Conservation (phyloP, 2,888 invertebrate genomes). For the Eubasilissa splendida region DNA sequence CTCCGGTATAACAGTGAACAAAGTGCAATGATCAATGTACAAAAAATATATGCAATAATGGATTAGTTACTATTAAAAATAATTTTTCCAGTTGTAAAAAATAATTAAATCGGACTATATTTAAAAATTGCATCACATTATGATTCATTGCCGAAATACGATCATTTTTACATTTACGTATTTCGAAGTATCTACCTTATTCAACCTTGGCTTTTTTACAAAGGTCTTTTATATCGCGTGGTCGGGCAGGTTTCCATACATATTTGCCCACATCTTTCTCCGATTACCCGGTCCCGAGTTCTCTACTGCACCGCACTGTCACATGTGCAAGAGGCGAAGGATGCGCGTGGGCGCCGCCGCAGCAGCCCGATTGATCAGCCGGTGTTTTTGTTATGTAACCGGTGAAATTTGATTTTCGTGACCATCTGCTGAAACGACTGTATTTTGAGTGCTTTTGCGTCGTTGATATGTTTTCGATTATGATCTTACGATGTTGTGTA, state of each 20-base stretch:
- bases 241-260: constrained; percentile 14
- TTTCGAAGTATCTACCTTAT: not conserved
- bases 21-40: no score
- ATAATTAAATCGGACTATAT: no score
- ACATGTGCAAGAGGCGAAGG: constrained; percentile 22
- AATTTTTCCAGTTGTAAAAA: no score
- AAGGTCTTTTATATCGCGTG: not conserved
- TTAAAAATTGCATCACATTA: no score
- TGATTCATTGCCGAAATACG: not conserved
- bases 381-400: not conserved
- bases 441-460: not conserved
- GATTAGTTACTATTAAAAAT: no score
- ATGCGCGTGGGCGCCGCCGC: not conserved
- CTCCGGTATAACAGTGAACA: no score
- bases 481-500: no score
- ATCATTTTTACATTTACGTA: no score
- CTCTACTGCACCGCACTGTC: not conserved
- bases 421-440: not conserved
- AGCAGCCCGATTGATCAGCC: no score
- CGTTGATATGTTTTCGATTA: no score
- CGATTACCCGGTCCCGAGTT: not conserved
- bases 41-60: no score
- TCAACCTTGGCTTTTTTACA: constrained; percentile 4
- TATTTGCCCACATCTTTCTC: constrained; percentile 3
- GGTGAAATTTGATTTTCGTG: not conserved